A percentile compares a stretch with the other conserved stretches of the same genome.
Conservation (phyloP, 2,113 vertebrate genomes). For the Phylloscopus whistleri region DNA sequence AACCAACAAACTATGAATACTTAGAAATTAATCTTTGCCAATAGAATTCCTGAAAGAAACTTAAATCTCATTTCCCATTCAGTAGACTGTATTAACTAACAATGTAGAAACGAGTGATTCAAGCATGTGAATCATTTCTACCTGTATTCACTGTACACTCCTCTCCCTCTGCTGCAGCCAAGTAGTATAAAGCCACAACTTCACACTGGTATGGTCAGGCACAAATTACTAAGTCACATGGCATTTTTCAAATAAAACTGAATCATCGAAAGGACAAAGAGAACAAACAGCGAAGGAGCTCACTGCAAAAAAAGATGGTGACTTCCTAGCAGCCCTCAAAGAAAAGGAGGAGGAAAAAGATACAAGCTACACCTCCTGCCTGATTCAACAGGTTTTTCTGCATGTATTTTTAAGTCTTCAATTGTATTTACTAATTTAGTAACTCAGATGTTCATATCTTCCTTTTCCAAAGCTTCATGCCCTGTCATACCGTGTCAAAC, state of each 20-base stretch:
- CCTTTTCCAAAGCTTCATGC: background rate
- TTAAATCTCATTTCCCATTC: background rate
- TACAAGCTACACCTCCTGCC: background rate
- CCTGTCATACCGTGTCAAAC: background rate
- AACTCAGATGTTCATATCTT: background rate
- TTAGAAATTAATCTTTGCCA: background rate
- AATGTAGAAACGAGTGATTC: conserved; percentile 17
- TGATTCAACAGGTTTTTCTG: conserved; percentile 13
- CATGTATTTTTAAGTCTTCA: background rate
- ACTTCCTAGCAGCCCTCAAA: conserved; percentile 2
- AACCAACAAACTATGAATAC: background rate
- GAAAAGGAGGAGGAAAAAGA: background rate
- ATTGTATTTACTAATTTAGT: conserved; percentile 16
- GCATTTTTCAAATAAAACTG: conserved; percentile 61
- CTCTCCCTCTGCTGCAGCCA: conserved; percentile 4
- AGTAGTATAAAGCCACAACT: conserved; percentile 5
- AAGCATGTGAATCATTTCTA: conserved; percentile 35
- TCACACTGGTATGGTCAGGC: conserved; percentile 5
- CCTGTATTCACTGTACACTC: conserved; percentile 6
- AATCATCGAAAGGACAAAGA: conserved; percentile 55
- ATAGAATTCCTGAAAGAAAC: background rate
- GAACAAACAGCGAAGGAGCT: conserved; percentile 12
- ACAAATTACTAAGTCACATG: conserved; percentile 51
- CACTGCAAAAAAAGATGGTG: conserved; percentile 6
- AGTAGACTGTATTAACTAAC: background rate